Conservation (phyloP, 1,140 invertebrate species). For the Centruroides vittatus region DNA sequence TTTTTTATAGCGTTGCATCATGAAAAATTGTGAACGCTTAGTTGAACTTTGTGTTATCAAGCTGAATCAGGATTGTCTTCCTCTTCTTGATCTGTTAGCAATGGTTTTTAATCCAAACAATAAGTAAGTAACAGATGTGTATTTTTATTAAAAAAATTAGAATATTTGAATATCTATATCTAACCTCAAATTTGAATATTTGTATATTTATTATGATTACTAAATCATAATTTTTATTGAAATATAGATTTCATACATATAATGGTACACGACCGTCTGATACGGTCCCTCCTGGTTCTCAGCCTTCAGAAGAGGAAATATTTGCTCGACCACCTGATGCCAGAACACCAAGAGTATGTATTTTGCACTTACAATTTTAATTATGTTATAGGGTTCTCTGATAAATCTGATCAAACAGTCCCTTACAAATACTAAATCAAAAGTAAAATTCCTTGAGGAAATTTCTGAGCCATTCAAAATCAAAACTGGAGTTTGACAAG, state of each 20-base stretch:
- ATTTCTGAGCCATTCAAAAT: too few species aligned
- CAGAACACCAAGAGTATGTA: conserved; percentile 29
- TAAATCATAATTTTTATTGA: conserved; percentile 9
- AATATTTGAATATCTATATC: too few species aligned
- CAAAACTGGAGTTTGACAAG: too few species aligned
- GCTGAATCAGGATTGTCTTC: conserved; percentile 83
- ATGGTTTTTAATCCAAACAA: conserved; percentile 87
- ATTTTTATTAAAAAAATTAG: too few species aligned
- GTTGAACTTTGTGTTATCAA: conserved; percentile 83
- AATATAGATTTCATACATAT: conserved; percentile 75
- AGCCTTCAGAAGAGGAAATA: conserved; percentile 53
- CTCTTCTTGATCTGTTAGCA: conserved; percentile 76
- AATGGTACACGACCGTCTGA: conserved; percentile 71
- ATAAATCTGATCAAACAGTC: too few species aligned
- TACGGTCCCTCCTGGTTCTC: conserved; percentile 46
- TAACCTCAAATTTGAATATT: too few species aligned
- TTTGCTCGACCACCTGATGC: conserved; percentile 57
- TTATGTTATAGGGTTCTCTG: too few species aligned
- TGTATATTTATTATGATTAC: background rate
- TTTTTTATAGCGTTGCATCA: conserved; percentile 55
- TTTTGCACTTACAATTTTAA: background rate
- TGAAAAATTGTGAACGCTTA: conserved; percentile 79
- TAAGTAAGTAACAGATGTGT: conserved; percentile 42
- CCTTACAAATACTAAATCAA: too few species aligned
- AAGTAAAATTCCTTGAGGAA: too few species aligned